A percentile compares a stretch with the other conserved stretches of the same genome.
phyloP scores from a whole-genome alignment of 2,797 vertebrate species.

The Sandelia bainsii region DNA sequence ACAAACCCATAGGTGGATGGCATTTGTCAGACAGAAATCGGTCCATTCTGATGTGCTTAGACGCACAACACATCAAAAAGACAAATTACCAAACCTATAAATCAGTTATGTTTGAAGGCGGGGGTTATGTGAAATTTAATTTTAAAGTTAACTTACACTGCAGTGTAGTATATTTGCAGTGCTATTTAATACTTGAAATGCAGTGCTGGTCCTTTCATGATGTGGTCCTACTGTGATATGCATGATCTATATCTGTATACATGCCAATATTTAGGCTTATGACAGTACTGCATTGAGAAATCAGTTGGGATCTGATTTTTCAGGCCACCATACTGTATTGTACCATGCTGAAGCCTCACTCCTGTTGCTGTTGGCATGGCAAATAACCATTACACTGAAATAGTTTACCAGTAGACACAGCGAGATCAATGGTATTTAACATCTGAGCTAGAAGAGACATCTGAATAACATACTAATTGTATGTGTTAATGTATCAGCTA shows the following conservation, averaged over 20 bases:
- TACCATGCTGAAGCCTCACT: background rate
- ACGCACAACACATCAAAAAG: background rate
- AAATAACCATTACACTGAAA: constrained; percentile 55
- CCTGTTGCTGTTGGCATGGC: constrained; percentile 30
- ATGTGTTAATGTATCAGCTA: background rate
- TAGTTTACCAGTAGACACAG: background rate
- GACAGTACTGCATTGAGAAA: background rate
- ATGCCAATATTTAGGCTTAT: background rate
- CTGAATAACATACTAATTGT: constrained; percentile 11
- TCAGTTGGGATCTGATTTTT: background rate
- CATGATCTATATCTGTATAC: background rate
- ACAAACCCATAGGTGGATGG: background rate
- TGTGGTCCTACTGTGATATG: background rate
- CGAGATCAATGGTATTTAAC: background rate
- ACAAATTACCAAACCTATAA: background rate
- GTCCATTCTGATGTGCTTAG: background rate
- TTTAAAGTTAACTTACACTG: background rate
- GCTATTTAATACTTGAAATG: background rate
- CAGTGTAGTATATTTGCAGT: constrained; percentile 1
- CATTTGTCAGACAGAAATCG: background rate
- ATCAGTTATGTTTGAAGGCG: background rate
- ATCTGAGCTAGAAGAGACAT: background rate
- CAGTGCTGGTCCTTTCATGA: background rate
- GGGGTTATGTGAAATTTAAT: background rate
- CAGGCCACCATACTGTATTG: background rate